phyloP scores from a whole-genome alignment of 2,797 vertebrate genomes.

The Premnoplex brunnescens region DNA sequence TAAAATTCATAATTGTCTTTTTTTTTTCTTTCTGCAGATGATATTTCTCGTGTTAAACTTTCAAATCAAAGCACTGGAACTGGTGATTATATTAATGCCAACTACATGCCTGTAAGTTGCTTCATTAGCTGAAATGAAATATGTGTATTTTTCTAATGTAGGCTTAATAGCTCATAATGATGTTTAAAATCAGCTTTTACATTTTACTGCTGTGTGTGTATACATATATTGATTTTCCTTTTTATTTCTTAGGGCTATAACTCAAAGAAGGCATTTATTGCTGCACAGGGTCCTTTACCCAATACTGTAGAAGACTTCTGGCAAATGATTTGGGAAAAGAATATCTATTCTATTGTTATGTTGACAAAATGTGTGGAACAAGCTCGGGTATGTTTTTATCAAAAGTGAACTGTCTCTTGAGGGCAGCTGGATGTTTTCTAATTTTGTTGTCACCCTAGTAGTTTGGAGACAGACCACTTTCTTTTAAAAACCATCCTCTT shows the following conservation, averaged over 20 bases:
- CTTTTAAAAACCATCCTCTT: not conserved
- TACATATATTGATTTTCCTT: not conserved
- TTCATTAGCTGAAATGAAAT: not conserved
- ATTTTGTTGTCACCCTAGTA: not conserved
- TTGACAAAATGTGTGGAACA: constrained; percentile 94
- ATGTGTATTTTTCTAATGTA: not conserved
- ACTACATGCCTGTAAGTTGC: constrained; percentile 89
- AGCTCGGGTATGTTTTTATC: constrained; percentile 82
- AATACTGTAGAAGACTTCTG: constrained; percentile 91
- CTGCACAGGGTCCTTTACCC: constrained; percentile 94
- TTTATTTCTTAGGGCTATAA: constrained; percentile 84
- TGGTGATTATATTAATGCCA: constrained; percentile 96
- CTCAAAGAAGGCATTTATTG: constrained; percentile 90
- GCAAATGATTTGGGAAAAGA: constrained; percentile 98
- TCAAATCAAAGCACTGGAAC: constrained; percentile 78
- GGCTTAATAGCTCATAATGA: not conserved
- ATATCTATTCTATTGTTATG: constrained; percentile 90
- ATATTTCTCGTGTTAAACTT: constrained; percentile 92
- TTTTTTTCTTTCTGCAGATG: constrained; percentile 81
- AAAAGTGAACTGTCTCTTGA: not conserved
- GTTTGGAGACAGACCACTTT: not conserved
- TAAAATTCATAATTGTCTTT: not conserved
- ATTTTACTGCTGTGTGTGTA: not conserved
- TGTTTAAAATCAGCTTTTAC: not conserved
- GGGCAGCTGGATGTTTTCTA: not conserved